Evolutionary conservation across 2,888 invertebrate genomes (phyloP).

Genomic region (Leptodirus hochenwartii): DNA sequence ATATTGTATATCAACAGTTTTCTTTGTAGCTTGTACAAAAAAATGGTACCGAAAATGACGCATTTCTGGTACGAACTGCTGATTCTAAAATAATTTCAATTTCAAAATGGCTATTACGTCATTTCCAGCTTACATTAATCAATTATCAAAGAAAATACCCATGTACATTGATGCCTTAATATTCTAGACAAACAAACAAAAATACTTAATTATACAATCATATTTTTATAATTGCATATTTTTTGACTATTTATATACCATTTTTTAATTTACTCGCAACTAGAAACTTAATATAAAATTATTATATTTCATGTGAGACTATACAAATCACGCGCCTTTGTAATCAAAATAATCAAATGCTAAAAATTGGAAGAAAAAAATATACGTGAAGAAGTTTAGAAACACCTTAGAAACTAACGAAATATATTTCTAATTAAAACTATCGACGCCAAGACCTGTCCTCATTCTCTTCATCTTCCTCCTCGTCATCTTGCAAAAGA

Average conservation of each 20-base stretch:
- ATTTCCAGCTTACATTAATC: not conserved
- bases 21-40: too few relatives aligned
- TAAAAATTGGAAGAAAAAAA: too few relatives aligned
- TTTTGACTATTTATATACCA: too few relatives aligned
- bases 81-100: too few relatives aligned
- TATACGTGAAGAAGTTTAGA: not conserved
- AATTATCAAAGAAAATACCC: not conserved
- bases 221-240: not conserved
- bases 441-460: constrained; percentile 84
- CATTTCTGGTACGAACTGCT: too few relatives aligned
- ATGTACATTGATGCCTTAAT: constrained; percentile 1
- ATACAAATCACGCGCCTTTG: too few relatives aligned
- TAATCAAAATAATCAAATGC: too few relatives aligned
- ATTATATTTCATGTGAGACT: too few relatives aligned
- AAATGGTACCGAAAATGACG: constrained; percentile 5
- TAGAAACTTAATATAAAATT: too few relatives aligned
- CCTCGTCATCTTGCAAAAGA: constrained; percentile 63
- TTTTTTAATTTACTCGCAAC: too few relatives aligned
- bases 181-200: not conserved
- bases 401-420: not conserved
- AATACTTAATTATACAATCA: not conserved
- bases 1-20: too few relatives aligned
- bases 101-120: too few relatives aligned
- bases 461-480: constrained; percentile 72
- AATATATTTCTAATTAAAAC: constrained; percentile 16